Evolutionary conservation across 2,797 vertebrate species (phyloP).

Genomic region (Diceros bicornis): DNA sequence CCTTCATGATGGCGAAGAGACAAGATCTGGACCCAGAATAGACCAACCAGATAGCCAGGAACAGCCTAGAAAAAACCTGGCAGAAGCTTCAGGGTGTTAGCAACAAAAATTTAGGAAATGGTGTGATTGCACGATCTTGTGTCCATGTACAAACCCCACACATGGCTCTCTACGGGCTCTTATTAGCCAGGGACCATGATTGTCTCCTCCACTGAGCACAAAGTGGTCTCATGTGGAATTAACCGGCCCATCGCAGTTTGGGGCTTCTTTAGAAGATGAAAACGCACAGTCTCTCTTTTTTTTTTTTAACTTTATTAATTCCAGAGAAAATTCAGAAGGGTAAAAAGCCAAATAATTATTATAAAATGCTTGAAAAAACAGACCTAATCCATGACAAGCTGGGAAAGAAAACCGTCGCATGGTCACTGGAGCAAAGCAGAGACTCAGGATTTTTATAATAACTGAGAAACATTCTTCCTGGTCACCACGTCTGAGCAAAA

Average conservation of each 20-base stretch:
- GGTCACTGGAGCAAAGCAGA: not conserved
- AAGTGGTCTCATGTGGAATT: not conserved
- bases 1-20: not conserved
- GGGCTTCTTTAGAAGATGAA: not conserved
- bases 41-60: not conserved
- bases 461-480: not conserved
- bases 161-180: accelerated
- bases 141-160: not conserved
- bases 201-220: not conserved
- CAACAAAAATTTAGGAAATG: not conserved
- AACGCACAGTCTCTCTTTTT: not conserved
- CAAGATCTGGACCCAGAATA: not conserved
- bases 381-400: not conserved
- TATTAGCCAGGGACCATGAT: accelerated
- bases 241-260: not conserved
- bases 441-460: not conserved
- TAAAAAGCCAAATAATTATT: not conserved
- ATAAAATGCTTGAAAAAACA: slow-evolving; percentile 27
- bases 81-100: too few relatives aligned
- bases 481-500: not conserved
- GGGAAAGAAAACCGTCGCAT: not conserved
- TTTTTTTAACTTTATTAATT: slow-evolving; percentile 37
- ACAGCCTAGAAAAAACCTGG: not conserved
- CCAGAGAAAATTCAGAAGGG: slow-evolving; percentile 22
- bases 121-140: not conserved